Percentiles rank a stretch among this genome's conserved stretches.
Conservation (phyloP, 2,888 invertebrate species). For the Cinara cedri region DNA sequence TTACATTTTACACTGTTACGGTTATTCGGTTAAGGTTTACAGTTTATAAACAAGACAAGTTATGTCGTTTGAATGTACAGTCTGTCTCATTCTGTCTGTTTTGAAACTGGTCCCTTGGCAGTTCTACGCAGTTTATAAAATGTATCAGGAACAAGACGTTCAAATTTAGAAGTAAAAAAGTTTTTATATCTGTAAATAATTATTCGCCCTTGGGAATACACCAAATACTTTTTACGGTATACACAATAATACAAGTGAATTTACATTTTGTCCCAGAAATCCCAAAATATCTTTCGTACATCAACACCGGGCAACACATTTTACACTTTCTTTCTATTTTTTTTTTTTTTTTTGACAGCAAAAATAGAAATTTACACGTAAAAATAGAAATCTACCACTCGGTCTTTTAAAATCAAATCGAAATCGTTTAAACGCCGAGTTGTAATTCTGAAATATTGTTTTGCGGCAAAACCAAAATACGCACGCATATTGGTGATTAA, state of each 20-base stretch:
- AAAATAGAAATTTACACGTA: neutral
- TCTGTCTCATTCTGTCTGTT: neutral
- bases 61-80: neutral
- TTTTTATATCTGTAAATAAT: neutral
- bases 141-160: slow-evolving; percentile 19
- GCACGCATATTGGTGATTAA: no score
- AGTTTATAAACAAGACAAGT: neutral
- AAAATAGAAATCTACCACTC: no score
- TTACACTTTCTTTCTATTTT: no score
- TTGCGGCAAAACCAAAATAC: no score
- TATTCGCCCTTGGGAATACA: slow-evolving; percentile 16
- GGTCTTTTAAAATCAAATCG: no score
- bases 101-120: neutral
- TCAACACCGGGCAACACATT: slow-evolving; percentile 4
- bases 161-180: slow-evolving; percentile 26
- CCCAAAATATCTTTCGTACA: slow-evolving; percentile 20
- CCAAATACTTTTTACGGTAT: slow-evolving; percentile 19
- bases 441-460: no score
- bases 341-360: slow-evolving; percentile 9
- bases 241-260: slow-evolving; percentile 5
- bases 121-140: neutral
- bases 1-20: neutral
- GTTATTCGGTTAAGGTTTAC: neutral
- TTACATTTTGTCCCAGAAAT: neutral
- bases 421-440: no score